Evolutionary conservation across 2,797 vertebrate species (phyloP).

Genomic region (Oreochromis mossambicus): DNA sequence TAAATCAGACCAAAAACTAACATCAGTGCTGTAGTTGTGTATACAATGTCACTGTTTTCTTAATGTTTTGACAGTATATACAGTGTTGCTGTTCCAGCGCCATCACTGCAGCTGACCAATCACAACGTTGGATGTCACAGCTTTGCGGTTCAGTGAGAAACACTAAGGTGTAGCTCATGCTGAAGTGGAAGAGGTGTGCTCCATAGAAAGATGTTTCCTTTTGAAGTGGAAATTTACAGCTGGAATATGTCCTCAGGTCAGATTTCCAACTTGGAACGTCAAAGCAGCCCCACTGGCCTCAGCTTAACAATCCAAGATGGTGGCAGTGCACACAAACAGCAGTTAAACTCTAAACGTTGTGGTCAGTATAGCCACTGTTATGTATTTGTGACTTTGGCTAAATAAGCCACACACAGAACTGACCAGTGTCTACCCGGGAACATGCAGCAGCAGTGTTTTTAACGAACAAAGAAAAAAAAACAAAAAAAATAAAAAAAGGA

Average conservation of each 20-base stretch:
- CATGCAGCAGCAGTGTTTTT: background rate
- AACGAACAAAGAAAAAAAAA: background rate
- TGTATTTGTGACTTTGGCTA: background rate
- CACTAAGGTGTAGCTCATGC: background rate
- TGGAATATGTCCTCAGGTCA: background rate
- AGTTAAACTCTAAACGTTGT: fast-evolving
- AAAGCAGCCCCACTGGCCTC: background rate
- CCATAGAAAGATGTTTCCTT: background rate
- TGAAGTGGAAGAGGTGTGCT: background rate
- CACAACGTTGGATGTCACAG: background rate
- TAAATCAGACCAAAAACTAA: background rate
- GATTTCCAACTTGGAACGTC: fast-evolving
- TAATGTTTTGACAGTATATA: background rate
- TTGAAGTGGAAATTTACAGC: background rate
- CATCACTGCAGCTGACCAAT: background rate
- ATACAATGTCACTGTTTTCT: fast-evolving
- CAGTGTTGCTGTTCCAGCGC: background rate
- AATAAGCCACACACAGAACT: background rate
- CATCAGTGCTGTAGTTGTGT: background rate
- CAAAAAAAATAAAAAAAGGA: background rate
- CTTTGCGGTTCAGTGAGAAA: fast-evolving
- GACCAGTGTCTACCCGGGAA: background rate
- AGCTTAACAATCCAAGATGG: background rate
- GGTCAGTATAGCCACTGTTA: background rate
- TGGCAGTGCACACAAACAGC: background rate